Evolutionary conservation across 30 jellyfish, hydroid and myxozoan genomes (phyloP), one percentile per base, ranked within the genome.

Genomic region (Turritopsis rubra): DNA sequence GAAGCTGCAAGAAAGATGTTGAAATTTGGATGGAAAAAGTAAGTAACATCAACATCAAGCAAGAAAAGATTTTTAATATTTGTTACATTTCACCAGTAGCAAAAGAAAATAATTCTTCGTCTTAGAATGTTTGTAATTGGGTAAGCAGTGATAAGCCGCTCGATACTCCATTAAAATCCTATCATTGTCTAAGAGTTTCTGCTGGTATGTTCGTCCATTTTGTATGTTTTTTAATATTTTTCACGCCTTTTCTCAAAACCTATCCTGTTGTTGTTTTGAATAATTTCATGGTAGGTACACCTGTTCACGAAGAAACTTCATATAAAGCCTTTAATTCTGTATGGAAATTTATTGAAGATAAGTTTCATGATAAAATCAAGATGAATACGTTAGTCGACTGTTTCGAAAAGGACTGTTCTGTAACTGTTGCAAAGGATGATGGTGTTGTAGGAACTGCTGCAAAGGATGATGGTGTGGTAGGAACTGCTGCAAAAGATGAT

Each of bases 241-340:
- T 28, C 9, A 17, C 18, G 66, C 52, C n/a, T 21, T 22, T 79
- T n/a, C n/a, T n/a, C n/a, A n/a, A n/a, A 9, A 66, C 9, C 9
- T n/a, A 17, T 68, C 19, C 77, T 68, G 77, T n/a, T 23, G 21
- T 8, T 17, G 9, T 68, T 68, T 16, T 68, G 77, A 18, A 7
- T 68, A 68, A 7, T 0, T 31, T 73, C 71, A 29, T 79, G 60
- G 1, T 79, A 90, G 97, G 97, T 21, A 90, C 97, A 21, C 79
- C 68, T 28, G 73, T 66, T 1, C 97, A 90, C 82, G 89, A 86
- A 53, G 95, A 90, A 54, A 90, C 97, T 23, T 86, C 97, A 18
- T 85, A 95, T 95, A 81, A 90, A 75, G 97, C 97, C 18, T 90
- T 90, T 54, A 81, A 84, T 7, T 86, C 95, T 21, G 97, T 86